Base-by-base conservation (phyloP, 2,888 invertebrate species). In the Penaeus monodon region DNA sequence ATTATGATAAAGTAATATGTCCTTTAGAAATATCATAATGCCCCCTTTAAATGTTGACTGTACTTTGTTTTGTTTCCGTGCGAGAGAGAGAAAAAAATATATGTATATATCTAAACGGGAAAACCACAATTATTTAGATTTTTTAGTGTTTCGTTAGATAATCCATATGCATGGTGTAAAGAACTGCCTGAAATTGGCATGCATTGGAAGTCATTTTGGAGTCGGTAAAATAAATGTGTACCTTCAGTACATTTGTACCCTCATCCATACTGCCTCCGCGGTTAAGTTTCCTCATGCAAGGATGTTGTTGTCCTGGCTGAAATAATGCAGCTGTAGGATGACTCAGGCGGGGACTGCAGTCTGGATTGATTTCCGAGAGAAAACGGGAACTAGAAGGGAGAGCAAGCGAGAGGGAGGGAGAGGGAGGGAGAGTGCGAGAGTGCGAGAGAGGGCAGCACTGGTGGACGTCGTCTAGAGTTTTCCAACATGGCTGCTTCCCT, bases 321-420 rank as follows among this genome's bases (percentile, higher is more conserved):
- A n/a, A 77, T 77, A 77, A 73, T 65, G 80, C 80, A 65, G 80
- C 29, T 70, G 29, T 57, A 57, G 24, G 29, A 73, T 44, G 78
- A 73, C 64, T 66, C 68, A 76, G 74, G 79, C 29, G 68, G 70
- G 57, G 38, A 66, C 66, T 57, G 76, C 74, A 86, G 70, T 33
- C 68, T 20, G 77, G 49, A 87, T 87, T 83, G 86, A 87, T 87
- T 87, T 86, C 81, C 49, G 57, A 82, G 78, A 83, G 86, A 83
- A 87, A 83, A 87, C 74, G 86, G 86, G 78, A 78, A 78, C 82
- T 33, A 33, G 38, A 57, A 24, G 38, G 65, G 79, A 79, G 84
- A 27, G 77, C 44, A 22, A 44, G 27, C 8, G n/a, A 57, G 81
- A 73, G 73, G 33, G 33, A 57, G 57, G 86, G 86, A 70, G 70